Conservation (phyloP, 2,797 vertebrate species). For the Anniella stebbinsi region DNA sequence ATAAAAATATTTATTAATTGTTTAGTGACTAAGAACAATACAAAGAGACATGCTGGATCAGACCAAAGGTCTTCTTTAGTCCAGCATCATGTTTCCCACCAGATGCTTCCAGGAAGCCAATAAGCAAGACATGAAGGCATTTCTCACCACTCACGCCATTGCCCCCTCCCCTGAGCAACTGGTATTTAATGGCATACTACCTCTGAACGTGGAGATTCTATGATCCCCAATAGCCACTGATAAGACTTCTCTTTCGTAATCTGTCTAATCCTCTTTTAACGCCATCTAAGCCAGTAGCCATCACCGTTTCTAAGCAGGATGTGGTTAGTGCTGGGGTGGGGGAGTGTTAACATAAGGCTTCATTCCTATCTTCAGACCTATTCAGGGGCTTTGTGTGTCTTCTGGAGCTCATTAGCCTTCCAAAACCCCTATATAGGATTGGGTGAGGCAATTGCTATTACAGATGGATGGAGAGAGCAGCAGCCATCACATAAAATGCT, state of each 20-base stretch:
- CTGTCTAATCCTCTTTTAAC: neutral
- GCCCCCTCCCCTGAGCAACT: neutral
- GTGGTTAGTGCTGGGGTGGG: neutral
- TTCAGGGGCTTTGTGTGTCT: neutral
- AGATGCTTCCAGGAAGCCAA: neutral
- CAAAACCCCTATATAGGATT: neutral
- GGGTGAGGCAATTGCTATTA: neutral
- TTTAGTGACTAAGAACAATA: neutral
- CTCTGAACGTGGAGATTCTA: neutral
- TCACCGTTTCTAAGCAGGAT: neutral
- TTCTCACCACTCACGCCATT: neutral
- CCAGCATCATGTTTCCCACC: neutral
- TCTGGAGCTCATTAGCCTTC: neutral
- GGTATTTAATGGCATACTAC: neutral
- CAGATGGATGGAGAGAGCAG: neutral
- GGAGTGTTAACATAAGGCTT: neutral
- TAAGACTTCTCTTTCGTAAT: neutral
- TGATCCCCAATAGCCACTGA: neutral
- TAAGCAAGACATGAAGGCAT: neutral
- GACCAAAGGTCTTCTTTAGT: neutral
- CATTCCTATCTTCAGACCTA: neutral
- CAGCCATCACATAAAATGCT: neutral
- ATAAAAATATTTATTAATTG: constrained; percentile 7
- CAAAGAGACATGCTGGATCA: neutral
- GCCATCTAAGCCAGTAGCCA: neutral